Base-by-base conservation (phyloP, 2,797 vertebrate genomes). In the Anabacerthia variegaticeps region DNA sequence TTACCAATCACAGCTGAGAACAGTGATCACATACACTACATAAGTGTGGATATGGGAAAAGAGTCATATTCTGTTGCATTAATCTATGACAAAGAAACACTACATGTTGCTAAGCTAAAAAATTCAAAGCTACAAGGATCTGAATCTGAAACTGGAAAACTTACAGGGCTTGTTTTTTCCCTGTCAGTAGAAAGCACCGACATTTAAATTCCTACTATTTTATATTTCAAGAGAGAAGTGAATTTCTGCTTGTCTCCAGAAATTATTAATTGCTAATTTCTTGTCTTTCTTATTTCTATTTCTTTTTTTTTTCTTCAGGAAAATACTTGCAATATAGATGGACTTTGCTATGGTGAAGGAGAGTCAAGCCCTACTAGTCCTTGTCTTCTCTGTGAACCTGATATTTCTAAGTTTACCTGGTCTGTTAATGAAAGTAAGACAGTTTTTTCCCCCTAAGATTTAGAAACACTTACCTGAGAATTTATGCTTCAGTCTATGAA, bases 361-460 rank as follows among this genome's bases (percentile, higher is more conserved):
- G 98, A 98, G 49, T 77, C 97, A 94, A 99, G 97, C 80, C 98
- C 98, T 87, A 97, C 98, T 90, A 99, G 98, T 83, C 98, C 98
- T 10, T 99, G 98, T 92, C 98, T 98, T 71, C 94, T 98, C 59
- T 99, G 98, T 95, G 98, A 98, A 78, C 98, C 98, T 6, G 77
- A 59, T 6, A 80, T 96, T 77, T 99, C 98, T 78, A 98, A 97
- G 66, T 98, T 98, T 97, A 98, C 96, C 92, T 99, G 98, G 98
- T 98, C 98, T 83, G 77, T 98, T 48, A 99, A 98, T 95, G 93
- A 98, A 98, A 98, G 98, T 99, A 98, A 97, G 94, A 49, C 34
- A 58, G 9, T 3, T 20, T 52, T 27, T 92, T 76, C 55, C 19
- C 43, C 26, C 48, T 62, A 73, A 54, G 66, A 81, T 85, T 91